Base-by-base conservation (phyloP, 2,888 invertebrate genomes). In the Drosophila testacea region DNA sequence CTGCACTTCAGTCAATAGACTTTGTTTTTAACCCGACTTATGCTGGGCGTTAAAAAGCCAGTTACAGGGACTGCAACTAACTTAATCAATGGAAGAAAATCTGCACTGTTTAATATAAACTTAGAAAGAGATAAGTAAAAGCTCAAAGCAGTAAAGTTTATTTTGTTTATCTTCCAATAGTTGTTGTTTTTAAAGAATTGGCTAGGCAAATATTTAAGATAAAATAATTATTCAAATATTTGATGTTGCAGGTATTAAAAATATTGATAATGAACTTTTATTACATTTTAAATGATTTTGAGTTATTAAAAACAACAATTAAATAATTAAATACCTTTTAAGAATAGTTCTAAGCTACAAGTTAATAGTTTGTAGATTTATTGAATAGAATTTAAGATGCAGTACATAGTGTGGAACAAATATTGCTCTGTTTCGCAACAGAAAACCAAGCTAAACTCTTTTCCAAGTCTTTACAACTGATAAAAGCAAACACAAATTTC, bases 401-500 rank as follows among this genome's bases (percentile, higher is more conserved):
- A 46, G 2, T 11, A 34, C 27, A 39, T 28, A 36, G 36, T 22
- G 2, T 11, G 7, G 7, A 22, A 27, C 36, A 59, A 55, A 44
- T 44, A 16, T 28, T 42, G 36, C 32, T 11, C 2, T 41, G 16
- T 47, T 69, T 32, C 6, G 34, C 11, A 39, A 13, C 56, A 39
- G n/a, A 36, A 47, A 56, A 44, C 7, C 22, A 7, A 46, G 44
- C 39, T 36, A 30, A 36, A 13, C 22, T 36, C 36, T 34, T 47
- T 42, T 9, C 22, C 27, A 42, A 36, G 22, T 47, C 41, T 13
- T 66, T 50, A 41, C 60, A 57, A 55, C 59, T 69, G 76, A 75
- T 71, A 76, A 39, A 46, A 34, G 71, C 59, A 71, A 71, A 71
- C 63, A 76, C 47, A 67, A 75, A 64, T 71, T 56, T 67, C 13